Evolutionary conservation across 2,888 invertebrate species (phyloP).

Genomic region (Achlya flavicornis): DNA sequence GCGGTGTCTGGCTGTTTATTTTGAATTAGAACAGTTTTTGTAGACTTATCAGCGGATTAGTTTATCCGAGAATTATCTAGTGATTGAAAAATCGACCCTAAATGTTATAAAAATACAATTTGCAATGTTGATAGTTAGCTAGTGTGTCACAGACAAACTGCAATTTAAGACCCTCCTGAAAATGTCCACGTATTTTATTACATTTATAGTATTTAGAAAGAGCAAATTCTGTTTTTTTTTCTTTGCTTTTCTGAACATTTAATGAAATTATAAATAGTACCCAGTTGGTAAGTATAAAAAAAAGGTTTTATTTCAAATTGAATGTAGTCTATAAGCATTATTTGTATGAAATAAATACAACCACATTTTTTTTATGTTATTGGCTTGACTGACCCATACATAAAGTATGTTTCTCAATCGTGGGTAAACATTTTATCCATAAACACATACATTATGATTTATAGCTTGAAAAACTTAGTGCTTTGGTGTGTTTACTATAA

Average conservation of each 20-base stretch:
- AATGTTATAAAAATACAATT: background rate
- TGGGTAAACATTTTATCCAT: background rate
- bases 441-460: too few relatives aligned
- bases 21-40: too few relatives aligned
- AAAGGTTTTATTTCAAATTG: background rate
- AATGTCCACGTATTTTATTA: slow-evolving; percentile 2
- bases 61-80: too few relatives aligned
- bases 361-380: background rate
- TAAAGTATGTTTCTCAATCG: background rate
- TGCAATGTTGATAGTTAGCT: background rate
- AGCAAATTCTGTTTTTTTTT: too few relatives aligned
- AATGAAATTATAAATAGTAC: background rate
- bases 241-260: too few relatives aligned
- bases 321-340: background rate
- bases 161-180: background rate
- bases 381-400: background rate
- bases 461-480: too few relatives aligned
- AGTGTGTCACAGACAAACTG: background rate
- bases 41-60: too few relatives aligned
- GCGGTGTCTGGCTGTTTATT: too few relatives aligned
- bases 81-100: too few relatives aligned
- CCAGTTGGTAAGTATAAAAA: too few relatives aligned
- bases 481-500: background rate
- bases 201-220: background rate
- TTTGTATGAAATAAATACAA: background rate